Percentiles rank a stretch among this genome's conserved stretches.
Evolutionary conservation across 1,140 invertebrate species (phyloP).

Genomic region (Cydia amplana): DNA sequence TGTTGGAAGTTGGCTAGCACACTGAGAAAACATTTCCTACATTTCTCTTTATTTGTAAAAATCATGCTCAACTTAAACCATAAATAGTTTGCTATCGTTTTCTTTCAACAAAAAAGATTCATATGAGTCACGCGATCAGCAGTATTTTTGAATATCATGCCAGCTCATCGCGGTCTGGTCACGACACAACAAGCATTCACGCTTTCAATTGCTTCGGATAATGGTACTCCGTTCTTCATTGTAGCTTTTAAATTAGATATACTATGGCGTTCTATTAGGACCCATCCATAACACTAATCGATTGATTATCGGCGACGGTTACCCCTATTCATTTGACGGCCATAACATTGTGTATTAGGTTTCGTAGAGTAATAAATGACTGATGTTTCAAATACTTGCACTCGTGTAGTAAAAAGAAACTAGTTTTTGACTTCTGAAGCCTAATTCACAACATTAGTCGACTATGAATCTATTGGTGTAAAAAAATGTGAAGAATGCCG

Average conservation of each 20-base stretch:
- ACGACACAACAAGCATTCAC: background rate
- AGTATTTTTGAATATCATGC: background rate
- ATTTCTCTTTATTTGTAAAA: background rate
- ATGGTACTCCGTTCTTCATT: background rate
- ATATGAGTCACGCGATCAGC: background rate
- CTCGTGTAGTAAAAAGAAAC: too few species aligned
- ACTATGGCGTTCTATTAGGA: too few species aligned
- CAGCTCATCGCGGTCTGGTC: background rate
- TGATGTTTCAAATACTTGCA: too few species aligned
- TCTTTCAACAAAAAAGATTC: background rate
- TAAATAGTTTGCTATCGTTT: background rate
- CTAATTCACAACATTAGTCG: too few species aligned
- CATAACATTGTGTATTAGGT: too few species aligned
- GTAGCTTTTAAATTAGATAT: background rate
- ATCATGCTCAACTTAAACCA: background rate
- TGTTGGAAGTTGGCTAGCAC: too few species aligned
- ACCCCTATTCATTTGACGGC: too few species aligned
- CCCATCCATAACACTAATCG: too few species aligned
- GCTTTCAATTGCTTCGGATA: background rate
- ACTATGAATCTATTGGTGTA: background rate
- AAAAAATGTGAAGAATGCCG: background rate
- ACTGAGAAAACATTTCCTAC: background rate
- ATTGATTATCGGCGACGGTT: too few species aligned
- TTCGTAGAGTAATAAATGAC: too few species aligned
- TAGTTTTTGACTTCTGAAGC: too few species aligned